phyloP scores from a whole-genome alignment of 2,797 vertebrate genomes.

The Chiroxiphia lanceolata region DNA sequence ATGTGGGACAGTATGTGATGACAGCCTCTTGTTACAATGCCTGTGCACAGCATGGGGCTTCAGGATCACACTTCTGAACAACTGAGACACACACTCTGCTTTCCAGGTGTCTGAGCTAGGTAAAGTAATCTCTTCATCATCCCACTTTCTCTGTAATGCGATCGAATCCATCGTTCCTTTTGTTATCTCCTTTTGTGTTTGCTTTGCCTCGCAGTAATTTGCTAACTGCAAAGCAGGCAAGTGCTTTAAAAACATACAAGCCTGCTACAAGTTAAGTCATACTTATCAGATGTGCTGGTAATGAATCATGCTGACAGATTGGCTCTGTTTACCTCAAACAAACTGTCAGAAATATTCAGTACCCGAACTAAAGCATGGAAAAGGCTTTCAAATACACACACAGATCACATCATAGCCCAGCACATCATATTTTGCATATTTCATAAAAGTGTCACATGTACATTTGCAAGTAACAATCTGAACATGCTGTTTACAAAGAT shows the following conservation, averaged over 20 bases:
- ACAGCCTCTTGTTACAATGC: slow-evolving; percentile 35
- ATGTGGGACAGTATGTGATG: slow-evolving; percentile 21
- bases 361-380: slow-evolving; percentile 3
- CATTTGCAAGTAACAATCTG: neutral
- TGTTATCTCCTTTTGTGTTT: slow-evolving; percentile 25
- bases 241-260: slow-evolving; percentile 38
- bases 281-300: slow-evolving; percentile 48
- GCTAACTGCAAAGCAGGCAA: slow-evolving; percentile 28
- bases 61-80: neutral
- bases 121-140: slow-evolving; percentile 13
- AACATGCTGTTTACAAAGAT: neutral
- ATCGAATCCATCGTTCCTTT: slow-evolving; percentile 35
- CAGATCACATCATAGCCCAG: neutral
- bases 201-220: slow-evolving; percentile 18
- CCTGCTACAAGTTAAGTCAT: slow-evolving; percentile 30
- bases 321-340: slow-evolving; percentile 50
- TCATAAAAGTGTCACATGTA: slow-evolving; percentile 15
- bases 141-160: neutral
- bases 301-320: slow-evolving; percentile 48
- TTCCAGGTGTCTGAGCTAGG: slow-evolving; percentile 33
- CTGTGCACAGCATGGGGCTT: slow-evolving; percentile 7
- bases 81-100: neutral
- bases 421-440: neutral
- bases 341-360: slow-evolving; percentile 34
- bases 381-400: neutral